phyloP scores from a whole-genome alignment of 2,797 vertebrate species.

The Typhlichthys subterraneus region DNA sequence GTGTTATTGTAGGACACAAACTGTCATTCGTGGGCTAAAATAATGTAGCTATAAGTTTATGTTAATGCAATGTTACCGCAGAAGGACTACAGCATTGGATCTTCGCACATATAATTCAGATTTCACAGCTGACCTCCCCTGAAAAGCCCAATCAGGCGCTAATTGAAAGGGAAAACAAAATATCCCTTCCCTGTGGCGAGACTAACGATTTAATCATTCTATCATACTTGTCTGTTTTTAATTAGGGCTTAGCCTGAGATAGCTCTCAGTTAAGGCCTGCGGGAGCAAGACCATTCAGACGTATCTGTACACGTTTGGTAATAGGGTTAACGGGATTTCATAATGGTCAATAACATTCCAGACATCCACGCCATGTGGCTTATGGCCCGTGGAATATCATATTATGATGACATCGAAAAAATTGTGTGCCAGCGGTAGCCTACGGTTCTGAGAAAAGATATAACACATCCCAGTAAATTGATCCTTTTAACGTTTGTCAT shows the following conservation, averaged over 20 bases:
- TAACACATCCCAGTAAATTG: conserved; percentile 6
- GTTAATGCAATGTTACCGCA: background rate
- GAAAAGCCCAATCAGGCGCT: conserved; percentile 98
- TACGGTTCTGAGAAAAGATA: background rate
- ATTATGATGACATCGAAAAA: conserved; percentile 27
- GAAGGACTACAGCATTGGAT: conserved; percentile 27
- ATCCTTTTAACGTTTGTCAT: conserved; percentile 1
- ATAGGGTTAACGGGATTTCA: conserved; percentile 82
- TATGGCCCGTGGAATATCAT: conserved; percentile 42
- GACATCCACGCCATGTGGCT: conserved; percentile 43
- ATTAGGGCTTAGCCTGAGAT: conserved; percentile 91
- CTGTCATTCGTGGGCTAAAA: background rate
- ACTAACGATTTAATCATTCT: conserved; percentile 98
- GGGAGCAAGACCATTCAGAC: conserved; percentile 89
- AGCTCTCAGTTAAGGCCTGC: conserved; percentile 80
- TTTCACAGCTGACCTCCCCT: conserved; percentile 99
- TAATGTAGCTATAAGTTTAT: conserved; percentile 11
- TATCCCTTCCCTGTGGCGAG: conserved; percentile 93
- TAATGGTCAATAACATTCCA: conserved; percentile 82
- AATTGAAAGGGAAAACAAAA: conserved; percentile 97
- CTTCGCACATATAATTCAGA: conserved; percentile 94
- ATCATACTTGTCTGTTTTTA: conserved; percentile 93
- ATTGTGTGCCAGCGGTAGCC: conserved; percentile 14
- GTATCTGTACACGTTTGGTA: conserved; percentile 88
- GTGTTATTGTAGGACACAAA: background rate